Conservation (phyloP, 1,140 invertebrate genomes). For the Brachionus rubens region DNA sequence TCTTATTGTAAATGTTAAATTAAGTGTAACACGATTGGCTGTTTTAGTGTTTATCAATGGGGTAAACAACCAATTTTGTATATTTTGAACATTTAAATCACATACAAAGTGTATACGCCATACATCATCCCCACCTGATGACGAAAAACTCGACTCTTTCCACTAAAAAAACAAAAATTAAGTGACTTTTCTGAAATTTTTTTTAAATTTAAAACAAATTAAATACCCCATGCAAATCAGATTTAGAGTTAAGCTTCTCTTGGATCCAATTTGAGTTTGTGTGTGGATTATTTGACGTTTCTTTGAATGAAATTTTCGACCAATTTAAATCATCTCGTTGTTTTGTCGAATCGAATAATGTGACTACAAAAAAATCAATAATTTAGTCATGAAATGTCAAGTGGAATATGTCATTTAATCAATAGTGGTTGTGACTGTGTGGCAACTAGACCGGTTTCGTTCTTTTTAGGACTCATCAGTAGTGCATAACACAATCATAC, state of each 20-base stretch:
- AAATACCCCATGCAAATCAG: conserved; percentile 6
- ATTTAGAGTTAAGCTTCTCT: conserved; percentile 5
- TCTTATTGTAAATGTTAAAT: conserved; percentile 42
- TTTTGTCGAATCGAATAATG: conserved; percentile 35
- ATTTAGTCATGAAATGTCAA: not conserved
- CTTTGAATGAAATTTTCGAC: conserved; percentile 34
- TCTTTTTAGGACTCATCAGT: too few species aligned
- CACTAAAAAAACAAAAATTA: conserved; percentile 16
- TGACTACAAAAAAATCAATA: conserved; percentile 4
- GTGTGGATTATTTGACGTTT: not conserved
- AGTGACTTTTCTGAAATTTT: not conserved
- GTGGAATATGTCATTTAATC: too few species aligned
- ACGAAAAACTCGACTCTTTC: conserved; percentile 32
- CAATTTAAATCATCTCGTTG: conserved; percentile 31
- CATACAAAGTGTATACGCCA: conserved; percentile 46
- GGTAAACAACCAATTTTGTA: conserved; percentile 46
- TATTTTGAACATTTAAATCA: conserved; percentile 39
- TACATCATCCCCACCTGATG: conserved; percentile 24
- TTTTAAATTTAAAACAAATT: not conserved
- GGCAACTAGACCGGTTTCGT: too few species aligned
- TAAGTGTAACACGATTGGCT: conserved; percentile 26
- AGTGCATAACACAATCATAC: too few species aligned
- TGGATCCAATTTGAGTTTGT: conserved; percentile 16
- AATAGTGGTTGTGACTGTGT: too few species aligned
- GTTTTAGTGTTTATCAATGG: conserved; percentile 15